These are phyloP conservation scores for Kryptolebias ocellatus DNA, from an alignment of 2,797 vertebrate species.

Conservation along the genomic window DNA sequence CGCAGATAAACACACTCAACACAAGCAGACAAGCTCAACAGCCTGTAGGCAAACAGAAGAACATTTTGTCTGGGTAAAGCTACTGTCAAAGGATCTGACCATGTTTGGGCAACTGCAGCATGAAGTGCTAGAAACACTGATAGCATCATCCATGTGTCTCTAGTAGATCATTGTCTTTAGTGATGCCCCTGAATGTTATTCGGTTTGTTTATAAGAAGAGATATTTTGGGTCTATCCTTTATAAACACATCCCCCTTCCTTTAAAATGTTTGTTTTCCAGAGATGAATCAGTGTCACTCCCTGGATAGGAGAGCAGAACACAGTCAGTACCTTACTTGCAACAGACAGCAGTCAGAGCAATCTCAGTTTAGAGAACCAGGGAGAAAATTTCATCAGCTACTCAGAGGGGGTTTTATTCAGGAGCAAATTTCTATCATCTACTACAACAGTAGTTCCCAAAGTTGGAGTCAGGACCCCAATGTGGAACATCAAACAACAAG, in stretches of 20 bases:
- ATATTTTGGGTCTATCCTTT: neutral
- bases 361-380: too few relatives aligned
- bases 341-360: neutral
- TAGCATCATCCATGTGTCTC: conserved; percentile 13
- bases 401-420: too few relatives aligned
- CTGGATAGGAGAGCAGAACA: neutral
- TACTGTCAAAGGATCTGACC: conserved; percentile 25
- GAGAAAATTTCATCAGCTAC: too few relatives aligned
- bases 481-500: too few relatives aligned
- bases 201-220: neutral
- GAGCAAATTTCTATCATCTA: too few relatives aligned
- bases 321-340: neutral
- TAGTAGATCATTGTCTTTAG: neutral
- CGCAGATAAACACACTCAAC: neutral
- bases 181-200: neutral
- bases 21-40: conserved; percentile 27
- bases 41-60: conserved; percentile 24
- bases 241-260: neutral
- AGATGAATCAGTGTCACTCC: neutral
- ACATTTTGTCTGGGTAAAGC: conserved; percentile 29
- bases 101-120: conserved; percentile 41
- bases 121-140: conserved; percentile 29
- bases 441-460: too few relatives aligned
- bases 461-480: too few relatives aligned
- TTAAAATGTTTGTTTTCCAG: neutral